A percentile compares a stretch with the other conserved stretches of the same genome.
These are phyloP conservation scores for Leptinotarsa tumamoca DNA, from an alignment of 2,888 invertebrate genomes.

Conservation along the genomic window DNA sequence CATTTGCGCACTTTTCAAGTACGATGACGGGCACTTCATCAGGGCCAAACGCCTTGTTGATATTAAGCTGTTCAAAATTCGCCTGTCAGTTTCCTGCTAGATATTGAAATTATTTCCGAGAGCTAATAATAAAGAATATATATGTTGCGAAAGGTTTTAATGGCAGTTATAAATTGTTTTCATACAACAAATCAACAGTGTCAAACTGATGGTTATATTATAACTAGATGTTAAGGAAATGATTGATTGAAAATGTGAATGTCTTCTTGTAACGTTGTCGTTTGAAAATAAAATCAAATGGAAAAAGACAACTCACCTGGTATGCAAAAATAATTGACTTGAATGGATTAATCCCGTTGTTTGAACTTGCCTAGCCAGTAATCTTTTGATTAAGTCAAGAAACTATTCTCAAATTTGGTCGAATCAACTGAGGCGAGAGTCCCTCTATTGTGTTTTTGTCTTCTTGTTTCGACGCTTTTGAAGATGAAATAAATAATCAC, in stretches of 20 bases:
- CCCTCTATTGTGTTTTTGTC: no score
- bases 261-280: neutral
- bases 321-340: neutral
- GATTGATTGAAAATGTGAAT: constrained; percentile 1
- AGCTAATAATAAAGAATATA: no score
- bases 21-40: no score
- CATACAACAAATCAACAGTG: neutral
- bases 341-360: neutral
- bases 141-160: neutral
- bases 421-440: no score
- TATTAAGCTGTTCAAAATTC: no score
- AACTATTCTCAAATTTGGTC: no score
- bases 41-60: no score
- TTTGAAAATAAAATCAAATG: neutral
- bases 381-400: neutral
- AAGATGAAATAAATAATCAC: no score
- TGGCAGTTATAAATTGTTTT: neutral
- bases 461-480: no score
- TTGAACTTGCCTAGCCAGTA: neutral
- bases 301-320: neutral
- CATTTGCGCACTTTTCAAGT: no score
- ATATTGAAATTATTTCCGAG: no score
- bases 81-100: no score
- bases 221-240: neutral
- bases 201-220: constrained; percentile 4